Evolutionary conservation across 2,113 vertebrate species (phyloP).

Genomic region (Agapornis roseicollis): DNA sequence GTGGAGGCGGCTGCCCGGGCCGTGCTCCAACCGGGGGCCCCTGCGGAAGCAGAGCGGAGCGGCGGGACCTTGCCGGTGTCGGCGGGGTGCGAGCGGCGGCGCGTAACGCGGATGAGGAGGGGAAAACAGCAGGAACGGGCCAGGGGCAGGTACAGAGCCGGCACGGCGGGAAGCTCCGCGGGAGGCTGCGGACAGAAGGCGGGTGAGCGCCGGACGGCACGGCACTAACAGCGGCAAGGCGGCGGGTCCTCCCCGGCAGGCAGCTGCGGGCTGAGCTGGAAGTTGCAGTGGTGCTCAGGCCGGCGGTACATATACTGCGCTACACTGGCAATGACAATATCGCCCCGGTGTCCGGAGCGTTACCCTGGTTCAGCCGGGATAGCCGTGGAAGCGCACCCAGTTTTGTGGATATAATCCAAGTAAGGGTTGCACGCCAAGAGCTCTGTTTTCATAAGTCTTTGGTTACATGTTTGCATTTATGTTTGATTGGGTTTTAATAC

Average conservation of each 20-base stretch:
- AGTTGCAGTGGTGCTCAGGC: background rate
- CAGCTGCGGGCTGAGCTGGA: background rate
- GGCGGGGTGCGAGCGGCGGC: background rate
- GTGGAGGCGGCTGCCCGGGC: background rate
- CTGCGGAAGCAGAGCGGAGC: background rate
- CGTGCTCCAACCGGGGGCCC: background rate
- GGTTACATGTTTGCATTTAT: background rate
- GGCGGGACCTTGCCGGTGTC: background rate
- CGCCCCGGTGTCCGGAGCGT: background rate
- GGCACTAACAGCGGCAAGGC: background rate
- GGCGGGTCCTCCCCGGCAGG: background rate
- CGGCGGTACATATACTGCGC: accelerated
- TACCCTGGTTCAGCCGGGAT: background rate
- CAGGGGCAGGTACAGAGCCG: background rate
- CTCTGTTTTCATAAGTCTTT: background rate
- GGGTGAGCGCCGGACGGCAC: background rate
- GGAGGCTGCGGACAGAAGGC: background rate
- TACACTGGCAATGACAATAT: accelerated
- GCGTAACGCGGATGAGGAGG: too few species aligned
- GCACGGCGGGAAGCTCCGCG: background rate
- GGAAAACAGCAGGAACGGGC: background rate
- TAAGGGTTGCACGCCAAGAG: background rate
- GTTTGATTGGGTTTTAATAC: background rate
- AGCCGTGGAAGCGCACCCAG: background rate
- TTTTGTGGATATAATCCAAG: background rate